These are phyloP conservation scores for Lanistes nyassanus DNA, from an alignment of 1,140 invertebrate genomes.

Conservation along the genomic window DNA sequence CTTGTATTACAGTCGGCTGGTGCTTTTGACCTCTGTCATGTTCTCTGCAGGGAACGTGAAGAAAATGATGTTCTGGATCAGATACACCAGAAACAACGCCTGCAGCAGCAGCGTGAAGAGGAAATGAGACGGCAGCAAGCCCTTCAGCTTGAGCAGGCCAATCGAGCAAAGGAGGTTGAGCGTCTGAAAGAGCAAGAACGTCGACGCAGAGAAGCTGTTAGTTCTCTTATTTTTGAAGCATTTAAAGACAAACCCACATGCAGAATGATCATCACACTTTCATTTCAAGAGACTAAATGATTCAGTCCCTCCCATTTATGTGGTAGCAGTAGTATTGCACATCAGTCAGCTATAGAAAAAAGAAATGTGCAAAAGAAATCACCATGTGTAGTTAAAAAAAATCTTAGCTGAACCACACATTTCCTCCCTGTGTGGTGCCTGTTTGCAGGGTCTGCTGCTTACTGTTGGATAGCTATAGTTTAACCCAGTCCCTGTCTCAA, in stretches of 20 bases:
- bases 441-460: too few species aligned
- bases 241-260: background rate
- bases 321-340: background rate
- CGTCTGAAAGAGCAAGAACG: constrained; percentile 88
- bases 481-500: too few species aligned
- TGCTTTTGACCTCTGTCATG: too few species aligned
- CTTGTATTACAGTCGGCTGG: too few species aligned
- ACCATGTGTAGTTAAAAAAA: background rate
- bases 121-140: constrained; percentile 14
- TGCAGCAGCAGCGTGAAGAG: background rate
- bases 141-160: background rate
- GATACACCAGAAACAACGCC: constrained; percentile 1
- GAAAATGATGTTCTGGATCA: constrained; percentile 78
- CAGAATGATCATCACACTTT: too few species aligned
- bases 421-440: too few species aligned
- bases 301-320: background rate
- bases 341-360: background rate
- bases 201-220: constrained; percentile 89
- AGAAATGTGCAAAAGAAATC: too few species aligned
- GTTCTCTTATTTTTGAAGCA: constrained; percentile 65
- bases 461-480: too few species aligned
- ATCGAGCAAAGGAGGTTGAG: constrained; percentile 71
- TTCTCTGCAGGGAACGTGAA: constrained; percentile 73
- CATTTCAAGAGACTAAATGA: background rate
- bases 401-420: too few species aligned